Conservation (phyloP, 2,113 vertebrate genomes). For the Otocyon megalotis region DNA sequence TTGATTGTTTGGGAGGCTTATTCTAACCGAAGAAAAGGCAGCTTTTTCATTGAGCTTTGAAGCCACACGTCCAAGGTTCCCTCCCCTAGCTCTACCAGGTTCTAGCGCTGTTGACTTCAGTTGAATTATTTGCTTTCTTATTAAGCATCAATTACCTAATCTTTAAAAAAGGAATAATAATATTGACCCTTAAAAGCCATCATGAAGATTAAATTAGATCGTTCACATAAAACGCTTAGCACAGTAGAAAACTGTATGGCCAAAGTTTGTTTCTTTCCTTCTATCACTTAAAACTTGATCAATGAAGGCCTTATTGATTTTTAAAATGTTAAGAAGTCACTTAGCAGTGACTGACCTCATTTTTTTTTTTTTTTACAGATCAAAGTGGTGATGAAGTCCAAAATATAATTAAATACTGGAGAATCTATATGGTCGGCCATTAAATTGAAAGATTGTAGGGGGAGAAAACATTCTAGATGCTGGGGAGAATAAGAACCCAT, state of each 20-base stretch:
- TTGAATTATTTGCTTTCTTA: constrained; percentile 43
- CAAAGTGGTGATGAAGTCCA: neutral
- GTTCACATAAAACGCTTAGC: neutral
- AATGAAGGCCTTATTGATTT: constrained; percentile 9
- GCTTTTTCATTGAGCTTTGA: neutral
- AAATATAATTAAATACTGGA: constrained; percentile 4
- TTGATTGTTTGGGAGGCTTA: constrained; percentile 16
- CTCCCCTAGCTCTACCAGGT: neutral
- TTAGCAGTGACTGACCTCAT: neutral
- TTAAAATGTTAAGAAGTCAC: constrained; percentile 51
- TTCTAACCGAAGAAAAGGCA: neutral
- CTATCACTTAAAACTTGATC: constrained; percentile 35
- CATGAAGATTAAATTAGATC: constrained; percentile 36
- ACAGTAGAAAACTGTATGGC: neutral
- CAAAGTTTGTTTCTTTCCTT: constrained; percentile 2
- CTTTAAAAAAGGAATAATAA: constrained; percentile 50
- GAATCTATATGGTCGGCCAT: neutral
- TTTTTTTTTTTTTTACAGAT: neutral
- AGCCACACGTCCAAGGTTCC: neutral
- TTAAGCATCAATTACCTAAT: constrained; percentile 64
- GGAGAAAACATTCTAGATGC: neutral
- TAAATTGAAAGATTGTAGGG: neutral
- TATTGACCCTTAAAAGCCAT: constrained; percentile 55
- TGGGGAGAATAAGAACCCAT: neutral
- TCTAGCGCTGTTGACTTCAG: neutral